These are phyloP conservation scores for Chloroceryle aenea DNA, from an alignment of 2,113 vertebrate genomes.

Conservation along the genomic window DNA sequence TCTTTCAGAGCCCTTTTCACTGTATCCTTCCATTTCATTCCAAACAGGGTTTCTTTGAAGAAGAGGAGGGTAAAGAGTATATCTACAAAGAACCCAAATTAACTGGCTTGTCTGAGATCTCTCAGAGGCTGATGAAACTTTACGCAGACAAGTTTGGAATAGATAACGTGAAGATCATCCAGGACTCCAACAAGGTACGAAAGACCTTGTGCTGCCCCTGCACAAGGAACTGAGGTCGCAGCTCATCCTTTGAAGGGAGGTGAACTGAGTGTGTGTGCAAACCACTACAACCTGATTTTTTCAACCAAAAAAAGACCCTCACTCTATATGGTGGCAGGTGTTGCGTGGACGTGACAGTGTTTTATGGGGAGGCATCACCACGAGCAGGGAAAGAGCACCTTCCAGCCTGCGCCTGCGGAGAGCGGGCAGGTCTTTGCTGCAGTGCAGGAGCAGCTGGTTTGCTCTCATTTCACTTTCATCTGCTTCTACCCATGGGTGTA, in stretches of 20 bases:
- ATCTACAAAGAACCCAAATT: conserved; percentile 99
- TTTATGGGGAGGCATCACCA: not conserved
- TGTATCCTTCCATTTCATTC: conserved; percentile 35
- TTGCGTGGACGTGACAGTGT: not conserved
- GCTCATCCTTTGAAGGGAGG: not conserved
- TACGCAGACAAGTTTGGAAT: conserved; percentile 98
- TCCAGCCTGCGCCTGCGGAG: not conserved
- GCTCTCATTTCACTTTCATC: not conserved
- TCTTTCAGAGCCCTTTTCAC: not conserved
- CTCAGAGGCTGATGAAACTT: conserved; percentile 94
- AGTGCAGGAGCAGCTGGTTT: not conserved
- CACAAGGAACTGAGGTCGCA: rapidly evolving
- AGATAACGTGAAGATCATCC: conserved; percentile 98
- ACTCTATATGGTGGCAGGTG: not conserved
- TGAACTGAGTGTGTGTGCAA: not conserved
- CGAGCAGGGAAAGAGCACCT: not conserved
- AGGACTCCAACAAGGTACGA: conserved; percentile 96
- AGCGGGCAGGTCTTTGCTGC: not conserved
- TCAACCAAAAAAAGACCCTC: not conserved
- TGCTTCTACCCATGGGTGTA: not conserved
- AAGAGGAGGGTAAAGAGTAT: conserved; percentile 98
- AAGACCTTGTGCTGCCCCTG: rapidly evolving
- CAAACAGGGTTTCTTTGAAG: conserved; percentile 95
- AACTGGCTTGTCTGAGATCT: conserved; percentile 96
- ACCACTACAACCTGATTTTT: not conserved